Conservation (phyloP, 2,797 vertebrate species). For the Crocidura indochinensis region DNA sequence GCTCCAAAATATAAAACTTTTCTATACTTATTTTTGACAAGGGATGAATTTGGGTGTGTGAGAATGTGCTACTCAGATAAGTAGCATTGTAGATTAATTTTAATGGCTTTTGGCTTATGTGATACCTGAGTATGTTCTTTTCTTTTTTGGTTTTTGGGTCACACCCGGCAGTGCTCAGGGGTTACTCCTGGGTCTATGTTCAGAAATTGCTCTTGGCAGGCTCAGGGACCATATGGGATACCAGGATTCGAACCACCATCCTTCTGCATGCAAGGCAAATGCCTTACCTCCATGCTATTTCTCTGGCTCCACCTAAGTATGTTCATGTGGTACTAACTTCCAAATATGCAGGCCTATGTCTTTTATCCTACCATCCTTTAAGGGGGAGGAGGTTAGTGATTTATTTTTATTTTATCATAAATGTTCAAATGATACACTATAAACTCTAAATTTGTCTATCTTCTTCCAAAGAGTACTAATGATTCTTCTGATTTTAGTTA, state of each 20-base stretch:
- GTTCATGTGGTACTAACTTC: not conserved
- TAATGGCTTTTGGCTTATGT: constrained; percentile 54
- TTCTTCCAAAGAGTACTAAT: constrained; percentile 13
- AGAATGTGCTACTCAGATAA: not conserved
- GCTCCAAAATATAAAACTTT: constrained; percentile 21
- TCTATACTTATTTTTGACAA: constrained; percentile 36
- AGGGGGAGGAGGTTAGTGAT: constrained; percentile 32
- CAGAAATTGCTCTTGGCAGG: no score
- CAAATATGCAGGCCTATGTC: not conserved
- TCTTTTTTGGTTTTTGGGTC: no score
- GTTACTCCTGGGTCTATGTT: no score
- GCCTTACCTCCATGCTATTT: no score
- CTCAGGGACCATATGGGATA: no score
- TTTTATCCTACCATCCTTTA: not conserved
- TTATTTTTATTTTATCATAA: not conserved
- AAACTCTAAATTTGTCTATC: constrained; percentile 47
- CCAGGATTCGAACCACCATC: no score
- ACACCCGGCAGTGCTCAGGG: no score
- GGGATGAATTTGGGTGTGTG: not conserved
- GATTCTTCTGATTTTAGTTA: constrained; percentile 14
- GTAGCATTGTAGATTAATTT: not conserved
- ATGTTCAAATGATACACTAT: not conserved
- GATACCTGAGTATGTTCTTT: not conserved
- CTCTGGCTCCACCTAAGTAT: no score
- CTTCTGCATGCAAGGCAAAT: no score